Conservation (phyloP, 2,888 invertebrate species). For the Hyposoter dolosus region DNA sequence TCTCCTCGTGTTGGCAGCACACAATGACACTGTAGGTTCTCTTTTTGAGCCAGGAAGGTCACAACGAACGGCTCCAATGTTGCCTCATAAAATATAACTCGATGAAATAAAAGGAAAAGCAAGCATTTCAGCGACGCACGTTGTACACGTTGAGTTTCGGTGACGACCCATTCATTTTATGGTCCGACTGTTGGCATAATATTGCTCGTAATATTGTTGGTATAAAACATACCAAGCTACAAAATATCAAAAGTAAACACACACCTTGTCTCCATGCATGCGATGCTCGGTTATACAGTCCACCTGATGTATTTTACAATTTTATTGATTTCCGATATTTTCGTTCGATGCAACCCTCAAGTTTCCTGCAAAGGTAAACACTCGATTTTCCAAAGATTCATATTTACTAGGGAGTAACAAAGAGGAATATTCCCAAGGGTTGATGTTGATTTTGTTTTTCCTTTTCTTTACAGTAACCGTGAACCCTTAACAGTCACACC, state of each 20-base stretch:
- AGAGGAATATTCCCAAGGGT: neutral
- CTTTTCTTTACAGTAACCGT: neutral
- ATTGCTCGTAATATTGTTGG: neutral
- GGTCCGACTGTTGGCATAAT: slow-evolving; percentile 18
- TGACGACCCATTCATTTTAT: slow-evolving; percentile 30
- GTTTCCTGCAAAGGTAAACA: neutral
- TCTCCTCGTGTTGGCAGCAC: neutral
- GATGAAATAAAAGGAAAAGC: neutral
- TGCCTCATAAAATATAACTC: slow-evolving; percentile 15
- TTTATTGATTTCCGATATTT: slow-evolving; percentile 50
- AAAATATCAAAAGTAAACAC: slow-evolving; percentile 18
- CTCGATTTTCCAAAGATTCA: slow-evolving; percentile 4
- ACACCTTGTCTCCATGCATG: neutral
- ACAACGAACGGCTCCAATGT: slow-evolving; percentile 22
- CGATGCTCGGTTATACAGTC: neutral
- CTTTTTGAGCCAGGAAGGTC: slow-evolving; percentile 35
- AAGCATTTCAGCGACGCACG: slow-evolving; percentile 7
- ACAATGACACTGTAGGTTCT: slow-evolving; percentile 25
- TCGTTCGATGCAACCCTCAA: neutral
- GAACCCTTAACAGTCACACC: too few species aligned
- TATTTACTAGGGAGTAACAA: neutral
- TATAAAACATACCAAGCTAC: neutral
- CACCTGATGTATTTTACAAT: neutral
- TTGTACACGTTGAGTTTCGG: neutral
- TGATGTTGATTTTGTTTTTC: neutral